phyloP scores from a whole-genome alignment of 2,113 vertebrate genomes.

The Pterocles burchelli region DNA sequence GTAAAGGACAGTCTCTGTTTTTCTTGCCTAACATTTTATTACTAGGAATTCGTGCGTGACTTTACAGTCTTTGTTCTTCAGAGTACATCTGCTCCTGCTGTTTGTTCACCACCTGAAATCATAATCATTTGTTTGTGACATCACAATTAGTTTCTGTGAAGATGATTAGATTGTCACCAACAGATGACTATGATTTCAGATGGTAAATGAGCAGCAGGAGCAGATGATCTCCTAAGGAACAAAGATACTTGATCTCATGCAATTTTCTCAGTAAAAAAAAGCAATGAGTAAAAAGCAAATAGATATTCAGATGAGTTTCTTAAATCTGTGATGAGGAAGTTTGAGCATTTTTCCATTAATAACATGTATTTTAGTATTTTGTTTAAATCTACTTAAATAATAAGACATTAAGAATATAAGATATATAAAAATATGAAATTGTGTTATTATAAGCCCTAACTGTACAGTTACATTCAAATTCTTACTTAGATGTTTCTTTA shows the following conservation, averaged over 20 bases:
- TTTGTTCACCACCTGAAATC: conserved; percentile 74
- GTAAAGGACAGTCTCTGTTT: conserved; percentile 47
- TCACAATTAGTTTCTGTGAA: conserved; percentile 65
- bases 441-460: not conserved
- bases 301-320: not conserved
- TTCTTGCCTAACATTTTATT: conserved; percentile 64
- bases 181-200: conserved; percentile 73
- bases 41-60: conserved; percentile 25
- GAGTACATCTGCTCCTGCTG: conserved; percentile 73
- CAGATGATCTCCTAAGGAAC: conserved; percentile 62
- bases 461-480: not conserved
- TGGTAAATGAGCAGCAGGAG: conserved; percentile 70
- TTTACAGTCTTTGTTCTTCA: conserved; percentile 66
- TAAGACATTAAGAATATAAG: not conserved
- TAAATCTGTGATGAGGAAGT: not conserved
- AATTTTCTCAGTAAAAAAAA: not conserved
- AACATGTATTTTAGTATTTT: not conserved
- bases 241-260: conserved; percentile 57
- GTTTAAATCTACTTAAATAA: not conserved
- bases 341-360: not conserved
- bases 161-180: conserved; percentile 65
- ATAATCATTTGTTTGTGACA: conserved; percentile 70
- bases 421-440: not conserved
- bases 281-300: not conserved
- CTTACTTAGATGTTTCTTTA: not conserved